Evolutionary conservation across 2,888 invertebrate genomes (phyloP).

Genomic region (Smittia aterrima): DNA sequence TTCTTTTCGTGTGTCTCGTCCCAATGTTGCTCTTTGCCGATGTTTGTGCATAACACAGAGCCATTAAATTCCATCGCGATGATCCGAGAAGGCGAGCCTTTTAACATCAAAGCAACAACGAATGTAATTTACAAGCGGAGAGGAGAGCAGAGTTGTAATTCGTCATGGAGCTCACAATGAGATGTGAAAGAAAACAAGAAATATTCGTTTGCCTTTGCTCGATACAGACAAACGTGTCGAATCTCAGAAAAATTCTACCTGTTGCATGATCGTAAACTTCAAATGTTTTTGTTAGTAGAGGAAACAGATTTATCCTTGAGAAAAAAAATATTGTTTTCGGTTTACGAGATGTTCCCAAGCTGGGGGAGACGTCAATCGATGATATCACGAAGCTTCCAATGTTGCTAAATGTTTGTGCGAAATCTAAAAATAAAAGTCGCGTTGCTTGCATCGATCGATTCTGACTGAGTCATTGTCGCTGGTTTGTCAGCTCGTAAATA

Average conservation of each 20-base stretch:
- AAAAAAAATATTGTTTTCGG: background rate
- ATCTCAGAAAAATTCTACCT: constrained; percentile 32
- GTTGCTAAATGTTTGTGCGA: too few species aligned
- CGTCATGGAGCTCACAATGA: constrained; percentile 3
- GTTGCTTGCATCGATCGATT: too few species aligned
- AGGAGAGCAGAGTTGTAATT: background rate
- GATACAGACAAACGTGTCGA: constrained; percentile 19
- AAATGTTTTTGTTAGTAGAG: background rate
- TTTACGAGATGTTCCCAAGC: too few species aligned
- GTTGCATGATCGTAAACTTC: background rate
- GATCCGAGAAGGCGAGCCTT: constrained; percentile 18
- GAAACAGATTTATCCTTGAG: background rate
- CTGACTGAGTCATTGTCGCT: too few species aligned
- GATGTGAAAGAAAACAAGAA: background rate
- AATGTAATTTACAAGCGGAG: constrained; percentile 7
- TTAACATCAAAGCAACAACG: background rate
- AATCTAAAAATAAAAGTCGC: too few species aligned
- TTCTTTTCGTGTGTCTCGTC: background rate
- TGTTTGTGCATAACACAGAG: background rate
- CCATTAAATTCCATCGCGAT: background rate
- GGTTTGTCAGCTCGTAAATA: too few species aligned
- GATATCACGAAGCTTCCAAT: too few species aligned
- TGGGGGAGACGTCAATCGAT: too few species aligned
- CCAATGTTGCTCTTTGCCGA: background rate
- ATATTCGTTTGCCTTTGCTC: background rate